Base-by-base conservation (phyloP, 2,113 vertebrate genomes). In the Donacobius atricapilla region DNA sequence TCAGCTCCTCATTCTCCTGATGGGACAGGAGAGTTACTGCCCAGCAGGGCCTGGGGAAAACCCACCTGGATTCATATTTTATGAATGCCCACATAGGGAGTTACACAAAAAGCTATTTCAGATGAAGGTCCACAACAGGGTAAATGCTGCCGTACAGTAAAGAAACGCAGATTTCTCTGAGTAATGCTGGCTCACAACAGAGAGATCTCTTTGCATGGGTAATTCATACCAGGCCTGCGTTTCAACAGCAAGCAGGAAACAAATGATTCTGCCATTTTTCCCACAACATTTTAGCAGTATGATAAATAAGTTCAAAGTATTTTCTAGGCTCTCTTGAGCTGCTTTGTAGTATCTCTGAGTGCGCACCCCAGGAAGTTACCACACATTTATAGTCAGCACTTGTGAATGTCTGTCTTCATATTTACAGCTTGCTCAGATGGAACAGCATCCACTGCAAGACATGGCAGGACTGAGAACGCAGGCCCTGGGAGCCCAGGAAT, bases 171-270 rank as follows among this genome's bases (percentile, higher is more conserved):
- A 87, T 91, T 91, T 93, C n/a, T 76, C 72, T 14, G 11, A 3
- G 31, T 37, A 82, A 37, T 1, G 4, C 72, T 60, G 80, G 42
- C 89, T 94, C 51, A 48, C 35, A 72, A 21, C 15, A 4, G 44
- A 65, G 54, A 79, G n/a, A 23, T 76, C 22, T 77, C 93, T 83
- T 60, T 47, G 61, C 37, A 19, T 5, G 70, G 44, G 27, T 93
- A 93, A 95, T 94, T 95, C 48, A 10, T 54, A 90, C 66, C 87
- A 84, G 89, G 60, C 63, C 57, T 60, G 58, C 58, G 47, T 85
- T 82, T 93, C 89, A 80, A 45, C 57, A 87, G 77, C 85, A 80
- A 75, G 86, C 53, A 81, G 90, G 71, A 73, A 88, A 84, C 87
- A 89, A 89, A 84, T 15, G 58, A 58, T 28, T 37, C 81, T 54